These are phyloP conservation scores for Grus americana DNA, from an alignment of 2,113 vertebrate species.

Conservation along the genomic window DNA sequence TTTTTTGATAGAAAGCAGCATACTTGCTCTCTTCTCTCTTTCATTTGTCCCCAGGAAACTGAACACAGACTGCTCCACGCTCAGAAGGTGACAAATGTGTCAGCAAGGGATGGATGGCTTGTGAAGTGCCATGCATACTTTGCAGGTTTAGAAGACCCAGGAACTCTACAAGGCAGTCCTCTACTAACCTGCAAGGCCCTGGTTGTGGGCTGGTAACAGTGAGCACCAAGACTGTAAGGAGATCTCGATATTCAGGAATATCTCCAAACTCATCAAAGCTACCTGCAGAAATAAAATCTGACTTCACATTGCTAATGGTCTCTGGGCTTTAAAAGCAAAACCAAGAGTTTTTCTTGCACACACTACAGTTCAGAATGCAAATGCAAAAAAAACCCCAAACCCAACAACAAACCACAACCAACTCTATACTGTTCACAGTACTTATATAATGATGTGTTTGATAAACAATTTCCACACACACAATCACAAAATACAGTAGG, in stretches of 20 bases:
- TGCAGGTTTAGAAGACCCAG: not conserved
- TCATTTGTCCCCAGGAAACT: not conserved
- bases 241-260: not conserved
- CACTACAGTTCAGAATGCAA: not conserved
- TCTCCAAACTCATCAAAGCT: not conserved
- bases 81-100: not conserved
- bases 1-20: not conserved
- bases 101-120: not conserved
- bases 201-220: accelerated
- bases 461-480: not conserved
- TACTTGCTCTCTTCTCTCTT: not conserved
- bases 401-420: not conserved
- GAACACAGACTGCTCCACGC: not conserved
- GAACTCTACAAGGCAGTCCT: not conserved
- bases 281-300: not conserved
- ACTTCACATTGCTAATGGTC: not conserved
- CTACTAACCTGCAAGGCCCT: not conserved
- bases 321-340: not conserved
- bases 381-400: not conserved
- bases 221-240: not conserved
- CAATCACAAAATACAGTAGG: not conserved
- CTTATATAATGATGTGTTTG: not conserved
- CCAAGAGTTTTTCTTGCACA: not conserved
- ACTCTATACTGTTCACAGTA: not conserved
- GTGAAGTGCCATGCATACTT: not conserved